These are phyloP conservation scores for Microchirus variegatus DNA, from an alignment of 2,797 vertebrate genomes.

Conservation along the genomic window DNA sequence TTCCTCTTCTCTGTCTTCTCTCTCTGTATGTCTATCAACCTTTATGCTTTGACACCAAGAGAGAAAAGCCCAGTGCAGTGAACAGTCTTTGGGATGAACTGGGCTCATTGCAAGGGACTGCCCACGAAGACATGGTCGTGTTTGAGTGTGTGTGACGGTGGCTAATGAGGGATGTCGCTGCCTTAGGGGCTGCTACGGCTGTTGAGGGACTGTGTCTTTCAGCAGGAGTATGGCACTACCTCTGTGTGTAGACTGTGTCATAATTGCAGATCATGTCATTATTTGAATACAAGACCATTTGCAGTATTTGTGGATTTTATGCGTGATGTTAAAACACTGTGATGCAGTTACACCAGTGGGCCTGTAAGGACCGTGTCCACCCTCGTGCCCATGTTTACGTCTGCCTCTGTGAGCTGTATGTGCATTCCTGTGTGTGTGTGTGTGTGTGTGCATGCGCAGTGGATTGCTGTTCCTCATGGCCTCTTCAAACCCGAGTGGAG, in stretches of 20 bases:
- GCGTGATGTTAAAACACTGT: neutral
- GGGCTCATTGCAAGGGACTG: constrained; percentile 59
- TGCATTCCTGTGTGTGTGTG: constrained; percentile 45
- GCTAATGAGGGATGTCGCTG: constrained; percentile 66
- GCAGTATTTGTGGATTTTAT: neutral
- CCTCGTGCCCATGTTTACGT: constrained; percentile 43
- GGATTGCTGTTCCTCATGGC: constrained; percentile 44
- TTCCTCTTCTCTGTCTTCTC: constrained; percentile 42
- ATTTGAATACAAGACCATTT: no score
- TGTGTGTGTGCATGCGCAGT: constrained; percentile 52
- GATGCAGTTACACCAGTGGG: constrained; percentile 4
- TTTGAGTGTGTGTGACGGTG: constrained; percentile 79
- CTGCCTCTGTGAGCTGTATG: constrained; percentile 38
- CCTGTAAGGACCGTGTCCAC: constrained; percentile 9
- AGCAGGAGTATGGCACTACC: no score
- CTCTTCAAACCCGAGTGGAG: constrained; percentile 55
- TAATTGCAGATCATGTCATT: neutral
- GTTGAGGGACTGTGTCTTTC: no score
- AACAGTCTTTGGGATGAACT: constrained; percentile 59
- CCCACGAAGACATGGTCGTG: constrained; percentile 68
- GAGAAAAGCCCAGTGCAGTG: constrained; percentile 25
- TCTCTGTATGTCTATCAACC: constrained; percentile 22
- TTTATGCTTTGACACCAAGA: constrained; percentile 37
- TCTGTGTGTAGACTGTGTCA: constrained; percentile 40
- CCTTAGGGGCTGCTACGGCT: constrained; percentile 70